Base-by-base conservation (phyloP, 2,888 invertebrate species). In the Hemistola chrysoprasaria region DNA sequence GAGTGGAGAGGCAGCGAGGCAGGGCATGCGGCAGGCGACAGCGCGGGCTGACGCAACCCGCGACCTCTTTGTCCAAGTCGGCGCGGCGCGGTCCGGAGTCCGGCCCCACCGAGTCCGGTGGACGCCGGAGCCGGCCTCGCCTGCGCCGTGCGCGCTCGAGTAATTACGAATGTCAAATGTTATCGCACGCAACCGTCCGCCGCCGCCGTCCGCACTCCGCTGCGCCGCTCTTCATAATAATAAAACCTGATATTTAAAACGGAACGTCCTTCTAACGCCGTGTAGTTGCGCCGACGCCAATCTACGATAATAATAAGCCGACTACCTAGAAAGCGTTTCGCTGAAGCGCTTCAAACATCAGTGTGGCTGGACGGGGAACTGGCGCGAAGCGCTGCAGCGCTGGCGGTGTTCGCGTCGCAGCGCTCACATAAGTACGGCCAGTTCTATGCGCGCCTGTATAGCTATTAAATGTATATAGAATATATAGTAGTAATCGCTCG, bases 401-500 rank as follows among this genome's bases (percentile, higher is more conserved):
- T 68, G 59, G 37, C 43, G 45, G 69, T 50, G 65, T 39, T 47
- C 67, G 67, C 66, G 67, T 62, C 78, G 78, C 69, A 81, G 85
- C 84, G 87, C 88, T 88, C 87, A 87, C 87, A 87, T 87, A 87
- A 88, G 87, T 88, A 88, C 88, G 87, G 87, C 87, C 86, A 87
- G 87, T 88, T 88, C 88, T 88, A 88, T 87, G 87, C 88, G 87
- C 87, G 88, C 86, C 87, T 88, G 87, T 88, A 88, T 88, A 88
- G 87, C 87, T 88, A 87, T 88, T 87, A 88, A 88, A 88, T 88
- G 88, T 88, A 88, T 88, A 88, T 88, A 87, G 88, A 88, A 88
- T 88, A 88, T 88, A 88, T 88, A 88, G 88, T 88, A 88, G 88
- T 88, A 88, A 88, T 88, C 88, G 88, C 88, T 88, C 88, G 88